Conservation (phyloP, 2,797 vertebrate species). For the Pygocentrus nattereri region DNA sequence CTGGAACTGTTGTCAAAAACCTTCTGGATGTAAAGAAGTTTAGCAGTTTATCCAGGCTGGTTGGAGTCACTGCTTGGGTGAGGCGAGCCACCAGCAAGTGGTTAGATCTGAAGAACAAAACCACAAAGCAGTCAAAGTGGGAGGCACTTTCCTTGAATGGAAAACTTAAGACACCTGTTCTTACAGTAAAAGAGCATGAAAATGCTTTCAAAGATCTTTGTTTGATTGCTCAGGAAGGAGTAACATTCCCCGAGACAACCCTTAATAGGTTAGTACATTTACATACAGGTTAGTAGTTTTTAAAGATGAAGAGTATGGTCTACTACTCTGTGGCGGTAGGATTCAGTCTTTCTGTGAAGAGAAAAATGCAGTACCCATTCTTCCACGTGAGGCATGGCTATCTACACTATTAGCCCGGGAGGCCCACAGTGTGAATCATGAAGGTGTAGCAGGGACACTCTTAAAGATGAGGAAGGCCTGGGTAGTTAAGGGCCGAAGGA, state of each 20-base stretch:
- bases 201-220: not conserved
- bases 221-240: conserved; percentile 3
- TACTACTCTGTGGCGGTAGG: conserved; percentile 3
- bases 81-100: not conserved
- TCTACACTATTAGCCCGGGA: not conserved
- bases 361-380: not conserved
- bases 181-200: not conserved
- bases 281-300: no score
- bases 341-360: not conserved
- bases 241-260: conserved; percentile 5
- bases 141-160: not conserved
- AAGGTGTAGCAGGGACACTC: not conserved
- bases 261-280: conserved; percentile 7
- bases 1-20: conserved; percentile 14
- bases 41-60: conserved; percentile 14
- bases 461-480: no score
- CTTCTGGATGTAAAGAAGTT: conserved; percentile 20
- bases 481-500: no score
- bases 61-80: conserved; percentile 27
- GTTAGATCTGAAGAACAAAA: not conserved
- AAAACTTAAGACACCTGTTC: not conserved
- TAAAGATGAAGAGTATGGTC: not conserved
- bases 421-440: not conserved
- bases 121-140: not conserved
- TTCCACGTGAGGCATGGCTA: not conserved